A percentile compares a stretch with the other conserved stretches of the same genome.
phyloP scores from a whole-genome alignment of 2,888 invertebrate genomes.

The Ennomos quercinarius region DNA sequence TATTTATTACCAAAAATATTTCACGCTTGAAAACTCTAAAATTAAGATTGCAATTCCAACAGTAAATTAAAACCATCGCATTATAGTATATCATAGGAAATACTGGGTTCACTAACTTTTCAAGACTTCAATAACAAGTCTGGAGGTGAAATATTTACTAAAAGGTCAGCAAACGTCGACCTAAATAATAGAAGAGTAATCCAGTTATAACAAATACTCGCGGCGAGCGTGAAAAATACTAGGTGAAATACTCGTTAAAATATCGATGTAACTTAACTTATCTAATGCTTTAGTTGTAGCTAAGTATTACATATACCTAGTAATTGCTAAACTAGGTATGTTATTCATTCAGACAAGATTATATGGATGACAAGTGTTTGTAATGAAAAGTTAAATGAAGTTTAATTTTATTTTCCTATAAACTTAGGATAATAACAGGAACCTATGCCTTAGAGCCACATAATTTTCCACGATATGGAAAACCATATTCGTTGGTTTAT shows the following conservation, averaged over 20 bases:
- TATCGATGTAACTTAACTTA: background rate
- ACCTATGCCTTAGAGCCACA: no score
- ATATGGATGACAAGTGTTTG: no score
- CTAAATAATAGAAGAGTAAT: constrained; percentile 66
- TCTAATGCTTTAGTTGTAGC: no score
- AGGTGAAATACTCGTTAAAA: constrained; percentile 7
- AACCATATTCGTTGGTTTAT: no score
- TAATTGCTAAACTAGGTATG: no score
- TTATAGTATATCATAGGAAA: constrained; percentile 50
- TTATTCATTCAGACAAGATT: no score
- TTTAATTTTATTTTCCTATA: no score
- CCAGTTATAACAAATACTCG: constrained; percentile 65
- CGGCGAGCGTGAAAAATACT: constrained; percentile 36
- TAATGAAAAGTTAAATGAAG: no score
- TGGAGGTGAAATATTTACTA: constrained; percentile 61
- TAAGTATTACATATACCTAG: no score
- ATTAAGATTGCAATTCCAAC: constrained; percentile 28
- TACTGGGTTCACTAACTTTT: constrained; percentile 45
- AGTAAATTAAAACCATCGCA: constrained; percentile 39
- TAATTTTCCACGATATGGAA: no score
- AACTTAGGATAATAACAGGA: no score
- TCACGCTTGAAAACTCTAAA: constrained; percentile 14
- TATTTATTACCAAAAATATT: constrained; percentile 2
- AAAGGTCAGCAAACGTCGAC: constrained; percentile 68
- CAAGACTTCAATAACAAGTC: constrained; percentile 55